These are phyloP conservation scores for Synanthedon formicaeformis DNA, from an alignment of 2,888 invertebrate genomes.

Conservation along the genomic window DNA sequence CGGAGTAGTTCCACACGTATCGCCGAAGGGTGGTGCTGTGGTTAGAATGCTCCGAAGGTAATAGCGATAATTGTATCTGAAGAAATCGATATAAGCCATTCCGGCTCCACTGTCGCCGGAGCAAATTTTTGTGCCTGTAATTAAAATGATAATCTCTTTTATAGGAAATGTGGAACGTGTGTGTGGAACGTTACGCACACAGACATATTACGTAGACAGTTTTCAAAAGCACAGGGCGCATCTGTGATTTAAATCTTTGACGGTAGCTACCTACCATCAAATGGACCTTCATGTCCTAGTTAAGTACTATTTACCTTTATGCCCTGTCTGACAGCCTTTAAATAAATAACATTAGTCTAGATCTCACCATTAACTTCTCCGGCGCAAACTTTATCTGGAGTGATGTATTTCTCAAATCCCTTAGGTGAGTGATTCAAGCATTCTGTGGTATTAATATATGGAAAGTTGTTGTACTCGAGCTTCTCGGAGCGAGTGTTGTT, in stretches of 20 bases:
- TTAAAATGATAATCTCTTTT: no score
- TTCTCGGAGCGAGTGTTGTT: neutral
- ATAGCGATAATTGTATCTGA: neutral
- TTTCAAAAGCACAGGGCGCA: no score
- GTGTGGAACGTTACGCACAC: no score
- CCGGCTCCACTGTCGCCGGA: neutral
- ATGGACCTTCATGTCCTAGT: no score
- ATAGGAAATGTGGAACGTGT: no score
- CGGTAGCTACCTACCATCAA: no score
- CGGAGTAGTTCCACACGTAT: neutral
- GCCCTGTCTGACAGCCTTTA: no score
- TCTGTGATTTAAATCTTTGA: no score
- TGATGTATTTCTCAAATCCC: neutral
- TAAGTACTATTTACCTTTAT: no score
- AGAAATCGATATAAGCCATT: neutral
- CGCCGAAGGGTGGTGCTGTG: neutral
- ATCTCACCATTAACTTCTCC: neutral
- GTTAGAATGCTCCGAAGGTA: neutral
- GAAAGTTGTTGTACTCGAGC: neutral
- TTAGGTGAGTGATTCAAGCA: neutral
- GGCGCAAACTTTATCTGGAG: neutral
- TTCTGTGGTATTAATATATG: neutral
- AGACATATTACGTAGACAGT: no score
- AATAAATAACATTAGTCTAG: no score
- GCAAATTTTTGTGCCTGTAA: neutral